phyloP scores from a whole-genome alignment of 2,113 vertebrate genomes.

The Chrysemys picta region DNA sequence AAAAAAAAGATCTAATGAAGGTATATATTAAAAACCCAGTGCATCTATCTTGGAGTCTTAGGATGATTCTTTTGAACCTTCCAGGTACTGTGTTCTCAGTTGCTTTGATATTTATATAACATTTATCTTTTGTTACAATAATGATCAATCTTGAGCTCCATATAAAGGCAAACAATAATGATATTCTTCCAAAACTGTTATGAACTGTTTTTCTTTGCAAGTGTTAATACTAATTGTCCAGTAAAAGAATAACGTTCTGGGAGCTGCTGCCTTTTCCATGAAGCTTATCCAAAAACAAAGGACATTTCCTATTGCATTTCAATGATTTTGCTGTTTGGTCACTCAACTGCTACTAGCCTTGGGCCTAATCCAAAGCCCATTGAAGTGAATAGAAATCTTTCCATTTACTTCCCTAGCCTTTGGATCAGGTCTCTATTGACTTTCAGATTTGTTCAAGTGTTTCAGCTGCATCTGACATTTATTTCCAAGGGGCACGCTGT shows the following conservation, averaged over 20 bases:
- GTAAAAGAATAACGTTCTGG: neutral
- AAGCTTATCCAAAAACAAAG: neutral
- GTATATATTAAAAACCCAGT: accelerated
- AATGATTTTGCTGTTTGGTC: neutral
- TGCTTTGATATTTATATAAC: neutral
- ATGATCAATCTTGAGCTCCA: neutral
- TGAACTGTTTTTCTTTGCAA: neutral
- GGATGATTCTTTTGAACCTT: accelerated
- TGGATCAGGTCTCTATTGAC: conserved; percentile 50
- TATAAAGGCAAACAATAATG: neutral
- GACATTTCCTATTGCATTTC: conserved; percentile 23
- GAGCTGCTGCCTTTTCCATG: neutral
- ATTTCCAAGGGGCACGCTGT: conserved; percentile 37
- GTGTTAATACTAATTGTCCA: neutral
- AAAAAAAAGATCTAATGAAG: neutral
- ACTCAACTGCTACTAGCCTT: neutral
- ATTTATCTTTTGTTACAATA: neutral
- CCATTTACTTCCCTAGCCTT: conserved; percentile 25
- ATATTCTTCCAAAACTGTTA: neutral
- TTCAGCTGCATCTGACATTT: conserved; percentile 39
- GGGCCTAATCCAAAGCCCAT: conserved; percentile 29
- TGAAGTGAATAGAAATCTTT: conserved; percentile 22
- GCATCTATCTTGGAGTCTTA: neutral
- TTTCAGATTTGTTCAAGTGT: conserved; percentile 47
- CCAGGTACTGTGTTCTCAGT: neutral